Evolutionary conservation across 2,888 invertebrate species (phyloP).

Genomic region (Eilema caniola): DNA sequence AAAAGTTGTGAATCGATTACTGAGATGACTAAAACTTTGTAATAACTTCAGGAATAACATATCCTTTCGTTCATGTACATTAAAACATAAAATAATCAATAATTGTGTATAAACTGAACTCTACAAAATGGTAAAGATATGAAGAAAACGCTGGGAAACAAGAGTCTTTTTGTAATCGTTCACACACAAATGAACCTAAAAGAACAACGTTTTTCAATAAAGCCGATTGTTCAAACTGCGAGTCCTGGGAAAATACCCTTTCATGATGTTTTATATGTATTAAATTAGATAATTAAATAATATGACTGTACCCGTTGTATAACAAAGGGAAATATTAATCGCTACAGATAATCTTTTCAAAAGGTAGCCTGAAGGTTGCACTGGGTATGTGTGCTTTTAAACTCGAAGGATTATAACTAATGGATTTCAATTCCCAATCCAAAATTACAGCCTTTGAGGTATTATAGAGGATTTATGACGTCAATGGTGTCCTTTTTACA

Average conservation of each 20-base stretch:
- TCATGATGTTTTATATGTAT: neutral
- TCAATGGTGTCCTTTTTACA: neutral
- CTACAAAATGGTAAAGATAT: too few species aligned
- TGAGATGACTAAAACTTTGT: too few species aligned
- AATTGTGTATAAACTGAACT: too few species aligned
- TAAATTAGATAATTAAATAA: conserved; percentile 4
- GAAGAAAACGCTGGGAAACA: too few species aligned
- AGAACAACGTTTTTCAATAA: neutral
- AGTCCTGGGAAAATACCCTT: neutral
- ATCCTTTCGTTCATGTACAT: too few species aligned
- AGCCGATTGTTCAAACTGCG: neutral
- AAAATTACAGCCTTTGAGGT: neutral
- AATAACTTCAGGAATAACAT: too few species aligned
- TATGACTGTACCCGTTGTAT: conserved; percentile 16
- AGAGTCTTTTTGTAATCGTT: neutral
- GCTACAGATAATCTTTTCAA: conserved; percentile 44
- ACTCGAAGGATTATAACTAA: neutral
- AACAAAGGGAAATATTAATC: conserved; percentile 43
- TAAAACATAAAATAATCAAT: too few species aligned
- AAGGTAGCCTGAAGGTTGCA: conserved; percentile 17
- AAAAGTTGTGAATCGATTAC: too few species aligned
- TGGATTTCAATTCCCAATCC: conserved; percentile 1
- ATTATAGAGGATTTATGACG: neutral
- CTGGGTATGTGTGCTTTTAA: neutral
- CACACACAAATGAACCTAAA: neutral